A percentile compares a stretch with the other conserved stretches of the same genome.
These are phyloP conservation scores for Heliangelus exortis DNA, from an alignment of 2,797 vertebrate species.

Conservation along the genomic window DNA sequence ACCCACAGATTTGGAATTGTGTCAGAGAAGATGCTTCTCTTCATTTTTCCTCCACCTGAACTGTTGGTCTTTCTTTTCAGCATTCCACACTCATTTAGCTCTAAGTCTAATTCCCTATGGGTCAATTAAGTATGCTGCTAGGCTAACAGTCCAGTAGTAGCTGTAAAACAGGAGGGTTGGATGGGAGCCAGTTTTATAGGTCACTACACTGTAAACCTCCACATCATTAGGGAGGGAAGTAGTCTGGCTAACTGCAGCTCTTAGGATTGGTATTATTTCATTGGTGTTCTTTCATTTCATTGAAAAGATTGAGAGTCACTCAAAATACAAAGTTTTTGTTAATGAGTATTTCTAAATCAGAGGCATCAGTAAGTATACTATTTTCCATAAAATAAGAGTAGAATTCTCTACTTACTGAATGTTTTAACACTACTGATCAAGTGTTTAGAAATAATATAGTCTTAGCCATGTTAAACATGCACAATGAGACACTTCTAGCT, in stretches of 20 bases:
- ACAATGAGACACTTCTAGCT: not conserved
- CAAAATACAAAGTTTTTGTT: not conserved
- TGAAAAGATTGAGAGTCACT: slow-evolving; percentile 17
- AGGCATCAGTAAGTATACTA: not conserved
- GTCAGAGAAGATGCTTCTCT: not conserved
- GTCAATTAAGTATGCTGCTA: slow-evolving; percentile 71
- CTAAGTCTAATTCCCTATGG: slow-evolving; percentile 42
- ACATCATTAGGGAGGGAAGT: slow-evolving; percentile 52
- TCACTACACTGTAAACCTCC: slow-evolving; percentile 65
- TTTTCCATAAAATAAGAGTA: not conserved
- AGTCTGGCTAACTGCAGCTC: slow-evolving; percentile 12
- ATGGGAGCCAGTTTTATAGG: slow-evolving; percentile 61
- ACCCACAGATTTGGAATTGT: not conserved
- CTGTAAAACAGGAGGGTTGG: slow-evolving; percentile 57
- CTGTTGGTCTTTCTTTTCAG: slow-evolving; percentile 39
- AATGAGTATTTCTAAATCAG: not conserved
- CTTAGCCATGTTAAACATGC: not conserved
- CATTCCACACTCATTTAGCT: slow-evolving; percentile 63
- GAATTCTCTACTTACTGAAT: not conserved
- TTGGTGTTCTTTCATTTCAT: not conserved
- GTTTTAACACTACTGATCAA: not conserved
- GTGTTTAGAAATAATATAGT: not conserved
- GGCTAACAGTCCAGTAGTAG: slow-evolving; percentile 65
- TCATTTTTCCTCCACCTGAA: slow-evolving; percentile 23
- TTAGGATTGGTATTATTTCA: not conserved